Evolutionary conservation across 2,113 vertebrate species (phyloP).

Genomic region (Dasyurus viverrinus): DNA sequence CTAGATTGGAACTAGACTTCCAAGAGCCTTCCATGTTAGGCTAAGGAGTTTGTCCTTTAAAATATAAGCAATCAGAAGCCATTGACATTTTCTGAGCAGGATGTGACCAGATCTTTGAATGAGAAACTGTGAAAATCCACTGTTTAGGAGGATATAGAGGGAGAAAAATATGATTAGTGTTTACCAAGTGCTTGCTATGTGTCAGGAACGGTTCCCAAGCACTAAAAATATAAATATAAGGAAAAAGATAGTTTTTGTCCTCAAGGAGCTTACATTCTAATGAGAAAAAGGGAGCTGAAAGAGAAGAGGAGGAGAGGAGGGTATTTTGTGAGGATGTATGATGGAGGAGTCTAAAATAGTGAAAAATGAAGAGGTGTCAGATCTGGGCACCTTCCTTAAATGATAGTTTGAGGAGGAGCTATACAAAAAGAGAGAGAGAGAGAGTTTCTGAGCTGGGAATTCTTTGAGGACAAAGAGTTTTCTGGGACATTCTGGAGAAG

Average conservation of each 20-base stretch:
- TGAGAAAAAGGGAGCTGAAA: background rate
- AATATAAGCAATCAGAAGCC: background rate
- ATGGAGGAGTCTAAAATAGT: background rate
- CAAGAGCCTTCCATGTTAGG: background rate
- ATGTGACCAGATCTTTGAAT: background rate
- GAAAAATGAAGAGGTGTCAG: background rate
- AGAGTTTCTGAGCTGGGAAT: background rate
- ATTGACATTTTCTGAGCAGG: background rate
- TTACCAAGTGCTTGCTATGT: background rate
- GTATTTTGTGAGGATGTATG: background rate
- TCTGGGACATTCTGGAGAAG: background rate
- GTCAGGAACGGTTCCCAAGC: background rate
- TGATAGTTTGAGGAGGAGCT: background rate
- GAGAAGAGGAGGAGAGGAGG: background rate
- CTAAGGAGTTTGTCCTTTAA: background rate
- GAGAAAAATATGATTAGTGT: background rate
- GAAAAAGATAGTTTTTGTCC: background rate
- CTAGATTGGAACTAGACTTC: background rate
- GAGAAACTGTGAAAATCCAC: background rate
- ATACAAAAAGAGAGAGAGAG: background rate
- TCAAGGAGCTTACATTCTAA: background rate
- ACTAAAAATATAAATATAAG: background rate
- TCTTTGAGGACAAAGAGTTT: background rate
- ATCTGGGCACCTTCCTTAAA: background rate
- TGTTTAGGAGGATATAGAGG: background rate